Percentiles rank a stretch among this genome's conserved stretches.
Conservation (phyloP, 2,797 vertebrate species). For the Anguilla pacifica region DNA sequence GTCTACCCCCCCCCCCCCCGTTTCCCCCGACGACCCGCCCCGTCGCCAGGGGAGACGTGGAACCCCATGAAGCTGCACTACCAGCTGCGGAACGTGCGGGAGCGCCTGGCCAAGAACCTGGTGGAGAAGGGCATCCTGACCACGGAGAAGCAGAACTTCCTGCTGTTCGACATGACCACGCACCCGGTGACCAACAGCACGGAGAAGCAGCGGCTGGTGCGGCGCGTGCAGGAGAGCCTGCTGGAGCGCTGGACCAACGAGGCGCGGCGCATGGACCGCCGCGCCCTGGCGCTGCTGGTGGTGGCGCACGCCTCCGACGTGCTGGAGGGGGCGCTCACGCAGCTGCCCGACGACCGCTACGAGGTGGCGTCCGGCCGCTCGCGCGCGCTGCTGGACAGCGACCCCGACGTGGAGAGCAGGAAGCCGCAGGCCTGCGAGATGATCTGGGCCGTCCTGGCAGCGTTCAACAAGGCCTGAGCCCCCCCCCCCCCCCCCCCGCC, state of each 20-base stretch:
- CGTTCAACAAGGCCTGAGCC: slow-evolving; percentile 75
- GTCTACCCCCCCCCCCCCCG: no score
- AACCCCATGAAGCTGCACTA: slow-evolving; percentile 83
- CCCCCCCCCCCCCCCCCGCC: background rate
- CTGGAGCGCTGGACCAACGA: slow-evolving; percentile 79
- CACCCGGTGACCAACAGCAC: slow-evolving; percentile 74
- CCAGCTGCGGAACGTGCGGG: slow-evolving; percentile 77
- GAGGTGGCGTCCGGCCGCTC: slow-evolving; percentile 70
- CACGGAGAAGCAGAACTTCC: slow-evolving; percentile 81
- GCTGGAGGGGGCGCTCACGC: slow-evolving; percentile 73
- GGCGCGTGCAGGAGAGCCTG: slow-evolving; percentile 72
- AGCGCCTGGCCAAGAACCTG: slow-evolving; percentile 78
- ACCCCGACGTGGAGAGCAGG: slow-evolving; percentile 72
- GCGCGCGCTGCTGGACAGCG: slow-evolving; percentile 74
- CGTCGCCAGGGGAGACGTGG: slow-evolving; percentile 75
- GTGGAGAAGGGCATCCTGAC: slow-evolving; percentile 81
- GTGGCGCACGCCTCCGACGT: slow-evolving; percentile 78
- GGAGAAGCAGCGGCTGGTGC: slow-evolving; percentile 77
- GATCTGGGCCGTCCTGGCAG: slow-evolving; percentile 82
- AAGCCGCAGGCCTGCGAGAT: slow-evolving; percentile 69
- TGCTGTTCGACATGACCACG: slow-evolving; percentile 82
- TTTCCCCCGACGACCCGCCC: background rate
- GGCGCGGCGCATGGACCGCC: slow-evolving; percentile 72
- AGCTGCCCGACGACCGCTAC: slow-evolving; percentile 72
- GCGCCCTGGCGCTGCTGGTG: slow-evolving; percentile 74